These are phyloP conservation scores for Hippocampus comes DNA, from an alignment of 2,113 vertebrate species.

Conservation along the genomic window DNA sequence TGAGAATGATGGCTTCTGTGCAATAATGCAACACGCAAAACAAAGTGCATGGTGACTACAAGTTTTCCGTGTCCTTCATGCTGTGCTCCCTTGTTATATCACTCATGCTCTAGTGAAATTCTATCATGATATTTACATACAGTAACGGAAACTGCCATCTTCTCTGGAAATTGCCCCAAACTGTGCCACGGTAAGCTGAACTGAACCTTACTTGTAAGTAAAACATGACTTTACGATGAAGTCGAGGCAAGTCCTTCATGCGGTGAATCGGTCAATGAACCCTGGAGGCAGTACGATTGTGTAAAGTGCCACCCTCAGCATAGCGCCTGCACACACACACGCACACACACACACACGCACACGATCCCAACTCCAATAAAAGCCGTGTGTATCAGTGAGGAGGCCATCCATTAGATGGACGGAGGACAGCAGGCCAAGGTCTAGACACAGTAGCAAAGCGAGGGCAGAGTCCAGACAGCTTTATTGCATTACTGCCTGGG, in stretches of 20 bases:
- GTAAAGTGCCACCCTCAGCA: slow-evolving; percentile 52
- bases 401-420: slow-evolving; percentile 48
- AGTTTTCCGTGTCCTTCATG: neutral
- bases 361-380: slow-evolving; percentile 30
- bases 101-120: neutral
- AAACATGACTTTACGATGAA: neutral
- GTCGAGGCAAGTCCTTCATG: slow-evolving; percentile 6
- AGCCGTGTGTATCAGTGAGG: slow-evolving; percentile 23
- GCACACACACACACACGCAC: slow-evolving; percentile 7
- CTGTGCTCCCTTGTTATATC: neutral
- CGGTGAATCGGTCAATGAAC: slow-evolving; percentile 48
- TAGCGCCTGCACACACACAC: neutral
- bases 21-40: neutral
- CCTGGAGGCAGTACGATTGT: slow-evolving; percentile 35
- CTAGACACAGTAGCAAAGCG: slow-evolving; percentile 24
- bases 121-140: neutral
- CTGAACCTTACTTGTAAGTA: neutral
- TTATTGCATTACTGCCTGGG: slow-evolving; percentile 42
- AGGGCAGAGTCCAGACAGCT: slow-evolving; percentile 31
- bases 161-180: neutral
- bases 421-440: slow-evolving; percentile 38
- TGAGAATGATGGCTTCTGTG: neutral
- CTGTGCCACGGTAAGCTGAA: neutral
- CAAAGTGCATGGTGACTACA: neutral
- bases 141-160: neutral